Percentiles rank a stretch among this genome's conserved stretches.
phyloP scores from a whole-genome alignment of 1,140 invertebrate species.

The Drosophila lacertosa region DNA sequence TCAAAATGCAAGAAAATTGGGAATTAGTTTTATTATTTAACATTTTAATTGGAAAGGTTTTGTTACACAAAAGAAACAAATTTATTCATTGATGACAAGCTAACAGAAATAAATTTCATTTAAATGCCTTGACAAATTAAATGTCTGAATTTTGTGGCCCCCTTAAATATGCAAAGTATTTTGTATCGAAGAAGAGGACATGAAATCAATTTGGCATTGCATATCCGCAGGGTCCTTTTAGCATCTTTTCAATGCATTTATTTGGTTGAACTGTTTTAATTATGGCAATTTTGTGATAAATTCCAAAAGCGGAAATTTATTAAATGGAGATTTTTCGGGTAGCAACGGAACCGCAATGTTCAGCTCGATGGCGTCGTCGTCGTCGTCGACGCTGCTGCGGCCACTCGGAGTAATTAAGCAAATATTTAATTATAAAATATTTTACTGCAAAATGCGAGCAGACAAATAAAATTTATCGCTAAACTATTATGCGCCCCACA shows the following conservation, averaged over 20 bases:
- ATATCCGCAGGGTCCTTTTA: neutral
- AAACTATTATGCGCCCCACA: conserved; percentile 71
- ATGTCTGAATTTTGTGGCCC: too few relatives aligned
- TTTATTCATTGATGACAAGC: too few relatives aligned
- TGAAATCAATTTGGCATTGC: neutral
- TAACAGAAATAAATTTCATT: neutral
- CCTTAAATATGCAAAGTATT: conserved; percentile 6
- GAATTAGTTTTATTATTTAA: too few relatives aligned
- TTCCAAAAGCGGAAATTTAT: conserved; percentile 50
- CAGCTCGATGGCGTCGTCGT: conserved; percentile 9
- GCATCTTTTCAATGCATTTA: conserved; percentile 5
- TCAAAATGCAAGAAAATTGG: too few relatives aligned
- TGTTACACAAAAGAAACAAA: too few relatives aligned
- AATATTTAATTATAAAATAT: conserved; percentile 83
- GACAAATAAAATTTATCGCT: conserved; percentile 79
- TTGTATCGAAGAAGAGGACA: neutral
- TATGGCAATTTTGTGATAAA: conserved; percentile 39
- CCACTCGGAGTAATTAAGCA: conserved; percentile 77
- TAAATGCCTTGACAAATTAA: too few relatives aligned
- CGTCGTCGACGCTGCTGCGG: too few relatives aligned
- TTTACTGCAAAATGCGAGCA: conserved; percentile 75
- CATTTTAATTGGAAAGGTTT: too few relatives aligned
- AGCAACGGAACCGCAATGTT: conserved; percentile 27
- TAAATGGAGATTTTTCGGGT: conserved; percentile 50
- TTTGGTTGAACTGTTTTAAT: conserved; percentile 13